Percentiles rank a stretch among this genome's conserved stretches.
Evolutionary conservation across 2,888 invertebrate genomes (phyloP).

Genomic region (Cyclophora punctaria): DNA sequence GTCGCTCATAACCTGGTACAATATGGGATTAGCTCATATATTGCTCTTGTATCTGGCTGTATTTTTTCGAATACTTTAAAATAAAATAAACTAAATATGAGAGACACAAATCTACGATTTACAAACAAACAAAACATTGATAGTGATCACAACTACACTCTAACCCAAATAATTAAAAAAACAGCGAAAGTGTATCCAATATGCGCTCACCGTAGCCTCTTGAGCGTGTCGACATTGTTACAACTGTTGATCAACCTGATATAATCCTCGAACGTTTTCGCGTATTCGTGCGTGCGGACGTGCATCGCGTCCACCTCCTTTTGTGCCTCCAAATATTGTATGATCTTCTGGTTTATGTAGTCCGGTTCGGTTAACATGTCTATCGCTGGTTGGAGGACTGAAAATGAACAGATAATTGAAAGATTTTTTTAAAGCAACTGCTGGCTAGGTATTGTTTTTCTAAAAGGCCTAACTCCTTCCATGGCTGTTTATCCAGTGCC

Average conservation of each 20-base stretch:
- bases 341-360: slow-evolving; percentile 91
- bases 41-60: too few species aligned
- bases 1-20: too few species aligned
- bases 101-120: not conserved
- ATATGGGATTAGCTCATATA: too few species aligned
- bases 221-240: slow-evolving; percentile 86
- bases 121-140: slow-evolving; percentile 1
- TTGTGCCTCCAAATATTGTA: slow-evolving; percentile 87
- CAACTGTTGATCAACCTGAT: slow-evolving; percentile 88
- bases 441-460: too few species aligned
- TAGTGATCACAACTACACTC: too few species aligned
- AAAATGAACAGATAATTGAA: not conserved
- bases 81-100: too few species aligned
- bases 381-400: slow-evolving; percentile 88
- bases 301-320: slow-evolving; percentile 86
- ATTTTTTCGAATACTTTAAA: not conserved
- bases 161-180: slow-evolving; percentile 1
- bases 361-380: slow-evolving; percentile 91
- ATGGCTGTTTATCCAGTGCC: too few species aligned
- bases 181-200: slow-evolving; percentile 27
- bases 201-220: slow-evolving; percentile 81
- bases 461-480: too few species aligned
- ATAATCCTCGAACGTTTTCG: slow-evolving; percentile 92
- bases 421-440: too few species aligned
- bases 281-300: slow-evolving; percentile 88